Conservation (phyloP, 2,113 vertebrate species). For the Gymnogyps californianus region DNA sequence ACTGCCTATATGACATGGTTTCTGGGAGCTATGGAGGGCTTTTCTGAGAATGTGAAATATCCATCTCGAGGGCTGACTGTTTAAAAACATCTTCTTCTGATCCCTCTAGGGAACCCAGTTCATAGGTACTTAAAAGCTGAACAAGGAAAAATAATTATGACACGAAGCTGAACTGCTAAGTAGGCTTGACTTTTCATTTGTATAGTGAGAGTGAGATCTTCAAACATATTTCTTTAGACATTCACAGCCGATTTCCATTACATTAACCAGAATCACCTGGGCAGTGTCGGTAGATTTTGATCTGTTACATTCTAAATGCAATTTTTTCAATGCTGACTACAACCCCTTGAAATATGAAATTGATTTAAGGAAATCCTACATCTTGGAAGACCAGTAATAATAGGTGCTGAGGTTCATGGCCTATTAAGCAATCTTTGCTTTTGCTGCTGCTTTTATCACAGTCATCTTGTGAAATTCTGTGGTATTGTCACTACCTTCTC, state of each 20-base stretch:
- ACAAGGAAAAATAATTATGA: not conserved
- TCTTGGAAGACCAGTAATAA: not conserved
- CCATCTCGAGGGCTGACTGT: not conserved
- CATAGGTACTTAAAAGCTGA: not conserved
- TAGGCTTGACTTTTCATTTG: not conserved
- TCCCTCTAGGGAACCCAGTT: not conserved
- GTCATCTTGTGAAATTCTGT: not conserved
- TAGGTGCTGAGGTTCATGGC: not conserved
- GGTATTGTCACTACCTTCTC: not conserved
- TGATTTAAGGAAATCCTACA: not conserved
- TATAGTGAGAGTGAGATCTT: not conserved
- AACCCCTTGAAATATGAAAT: not conserved
- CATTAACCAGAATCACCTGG: not conserved
- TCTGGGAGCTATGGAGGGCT: accelerated
- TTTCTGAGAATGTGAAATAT: not conserved
- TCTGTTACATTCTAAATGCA: not conserved
- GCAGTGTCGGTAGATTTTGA: not conserved
- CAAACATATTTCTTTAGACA: not conserved
- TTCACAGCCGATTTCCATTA: not conserved
- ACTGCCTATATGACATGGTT: not conserved
- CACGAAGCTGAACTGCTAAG: not conserved
- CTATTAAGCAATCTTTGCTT: not conserved
- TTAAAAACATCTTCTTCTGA: not conserved
- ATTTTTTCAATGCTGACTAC: not conserved
- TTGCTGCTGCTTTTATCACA: not conserved